Conservation (phyloP, 2,888 invertebrate species). For the Scrobipalpa atriplicella region DNA sequence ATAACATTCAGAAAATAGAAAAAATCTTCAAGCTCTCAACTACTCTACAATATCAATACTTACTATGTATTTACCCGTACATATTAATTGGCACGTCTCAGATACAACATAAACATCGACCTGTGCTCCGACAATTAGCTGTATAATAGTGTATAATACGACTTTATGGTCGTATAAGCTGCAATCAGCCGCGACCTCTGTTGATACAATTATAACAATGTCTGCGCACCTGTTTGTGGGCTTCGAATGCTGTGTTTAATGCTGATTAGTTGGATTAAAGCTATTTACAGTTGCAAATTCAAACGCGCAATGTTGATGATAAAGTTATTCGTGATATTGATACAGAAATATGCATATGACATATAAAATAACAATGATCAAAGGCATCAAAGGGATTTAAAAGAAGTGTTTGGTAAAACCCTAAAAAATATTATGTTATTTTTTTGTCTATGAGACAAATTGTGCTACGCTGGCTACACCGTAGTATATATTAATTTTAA, state of each 20-base stretch:
- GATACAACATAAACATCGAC: slow-evolving; percentile 11
- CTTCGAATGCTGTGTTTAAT: slow-evolving; percentile 14
- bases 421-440: too few relatives aligned
- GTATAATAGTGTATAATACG: slow-evolving; percentile 15
- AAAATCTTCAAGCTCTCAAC: background rate
- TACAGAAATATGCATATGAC: too few relatives aligned
- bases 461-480: too few relatives aligned
- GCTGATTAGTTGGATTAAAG: background rate
- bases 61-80: background rate
- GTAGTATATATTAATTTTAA: too few relatives aligned
- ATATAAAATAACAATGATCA: too few relatives aligned
- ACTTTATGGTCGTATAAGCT: slow-evolving; percentile 9
- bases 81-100: slow-evolving; percentile 6
- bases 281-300: background rate
- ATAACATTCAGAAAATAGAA: too few relatives aligned
- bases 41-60: background rate
- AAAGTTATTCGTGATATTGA: background rate
- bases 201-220: slow-evolving; percentile 28
- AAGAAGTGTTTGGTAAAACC: too few relatives aligned
- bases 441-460: too few relatives aligned
- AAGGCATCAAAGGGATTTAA: too few relatives aligned
- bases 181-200: slow-evolving; percentile 19
- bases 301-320: too few relatives aligned
- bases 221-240: slow-evolving; percentile 20
- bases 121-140: slow-evolving; percentile 27